Conservation (phyloP, 1,140 invertebrate species). For the Cherax destructor region DNA sequence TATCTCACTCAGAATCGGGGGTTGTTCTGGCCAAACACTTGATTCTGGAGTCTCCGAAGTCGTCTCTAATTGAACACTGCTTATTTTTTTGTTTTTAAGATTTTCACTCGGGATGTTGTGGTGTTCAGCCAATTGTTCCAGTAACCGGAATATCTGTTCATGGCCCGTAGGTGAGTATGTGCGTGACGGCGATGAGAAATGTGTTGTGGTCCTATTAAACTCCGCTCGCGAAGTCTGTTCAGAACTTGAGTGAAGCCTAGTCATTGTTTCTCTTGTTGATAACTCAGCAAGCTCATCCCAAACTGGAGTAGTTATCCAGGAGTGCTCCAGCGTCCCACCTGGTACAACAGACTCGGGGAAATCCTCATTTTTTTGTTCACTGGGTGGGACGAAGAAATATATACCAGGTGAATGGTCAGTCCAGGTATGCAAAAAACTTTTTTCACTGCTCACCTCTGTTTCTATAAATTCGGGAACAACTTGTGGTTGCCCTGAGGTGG, state of each 20-base stretch:
- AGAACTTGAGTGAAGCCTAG: neutral
- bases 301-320: neutral
- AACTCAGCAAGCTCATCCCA: neutral
- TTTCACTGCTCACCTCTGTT: neutral
- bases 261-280: neutral
- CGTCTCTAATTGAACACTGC: neutral
- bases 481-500: neutral
- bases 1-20: neutral
- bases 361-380: neutral
- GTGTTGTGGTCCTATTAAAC: neutral
- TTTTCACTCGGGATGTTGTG: neutral
- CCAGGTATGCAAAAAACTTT: neutral
- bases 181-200: neutral
- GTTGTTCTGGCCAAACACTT: neutral
- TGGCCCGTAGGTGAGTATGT: neutral
- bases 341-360: neutral
- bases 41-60: neutral
- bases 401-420: neutral
- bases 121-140: neutral
- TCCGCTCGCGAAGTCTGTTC: neutral
- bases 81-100: neutral
- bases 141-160: neutral
- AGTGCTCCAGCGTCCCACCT: neutral
- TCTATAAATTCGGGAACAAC: neutral
- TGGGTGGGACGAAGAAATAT: neutral